Base-by-base conservation (phyloP, 2,888 invertebrate genomes). In the Endotricha flammealis region DNA sequence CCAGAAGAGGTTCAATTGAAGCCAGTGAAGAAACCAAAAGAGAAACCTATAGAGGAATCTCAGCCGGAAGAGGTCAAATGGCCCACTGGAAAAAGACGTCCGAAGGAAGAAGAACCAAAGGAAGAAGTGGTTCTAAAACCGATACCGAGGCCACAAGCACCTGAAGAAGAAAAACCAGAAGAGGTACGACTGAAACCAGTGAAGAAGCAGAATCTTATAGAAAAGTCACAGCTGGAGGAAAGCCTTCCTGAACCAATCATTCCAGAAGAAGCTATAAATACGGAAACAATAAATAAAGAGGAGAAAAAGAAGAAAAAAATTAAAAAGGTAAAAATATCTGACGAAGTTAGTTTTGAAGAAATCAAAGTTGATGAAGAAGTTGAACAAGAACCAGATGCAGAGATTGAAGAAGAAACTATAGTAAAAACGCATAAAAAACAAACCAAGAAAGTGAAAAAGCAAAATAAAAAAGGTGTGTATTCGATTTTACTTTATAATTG, bases 151-250 rank as follows among this genome's bases (percentile, higher is more conserved):
- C 55, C 41, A 16, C 50, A 56, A 30, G 72, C 76, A 42, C 53
- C 67, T 0, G 78, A 79, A 48, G 81, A 87, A 88, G 9, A 74
- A 89, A 0, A 88, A 85, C 79, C 85, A 74, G 30, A 88, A 72
- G 75, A 87, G n/a, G 20, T 4, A 4, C 20, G n/a, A 3, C 10
- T 12, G 9, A 25, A 17, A 13, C 29, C 29, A 11, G 3, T 20
- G 3, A 12, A 1, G 12, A 20, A 22, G 22, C 6, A 22, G 6
- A 82, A 83, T 49, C 64, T 76, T 9, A 23, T 41, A 4, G 55
- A 78, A 64, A 77, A 70, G 58, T 34, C 65, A 54, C 33, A 72
- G 56, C 48, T 66, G 2, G 69, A 79, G 39, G 77, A 81, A 57
- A 88, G 72, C 69, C 57, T 75, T 29, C 53, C 57, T 9, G 57